Percentiles rank a stretch among this genome's conserved stretches.
These are phyloP conservation scores for Moxostoma hubbsi DNA, from an alignment of 2,797 vertebrate genomes.

Conservation along the genomic window DNA sequence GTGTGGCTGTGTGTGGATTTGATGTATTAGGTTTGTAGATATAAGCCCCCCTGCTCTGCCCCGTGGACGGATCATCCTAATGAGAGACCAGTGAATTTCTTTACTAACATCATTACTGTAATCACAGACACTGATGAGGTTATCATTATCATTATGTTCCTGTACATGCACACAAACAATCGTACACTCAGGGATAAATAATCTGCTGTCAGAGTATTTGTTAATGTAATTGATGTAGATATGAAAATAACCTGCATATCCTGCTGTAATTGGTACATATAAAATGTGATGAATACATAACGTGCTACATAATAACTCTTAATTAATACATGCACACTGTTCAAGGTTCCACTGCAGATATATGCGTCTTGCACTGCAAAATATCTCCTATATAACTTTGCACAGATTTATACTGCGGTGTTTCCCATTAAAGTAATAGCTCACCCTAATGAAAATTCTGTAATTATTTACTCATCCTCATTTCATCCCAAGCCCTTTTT, in stretches of 20 bases:
- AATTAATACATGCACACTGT: constrained; percentile 30
- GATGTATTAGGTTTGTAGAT: constrained; percentile 38
- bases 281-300: constrained; percentile 51
- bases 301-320: constrained; percentile 33
- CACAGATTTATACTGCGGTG: constrained; percentile 2
- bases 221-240: constrained; percentile 52
- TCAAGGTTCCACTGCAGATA: background rate
- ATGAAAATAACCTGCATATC: constrained; percentile 52
- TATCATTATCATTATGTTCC: constrained; percentile 47
- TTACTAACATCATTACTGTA: constrained; percentile 54
- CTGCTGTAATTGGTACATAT: constrained; percentile 50
- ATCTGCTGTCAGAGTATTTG: constrained; percentile 50
- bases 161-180: constrained; percentile 9
- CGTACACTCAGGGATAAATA: constrained; percentile 53
- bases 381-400: constrained; percentile 11
- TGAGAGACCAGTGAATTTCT: constrained; percentile 43
- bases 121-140: constrained; percentile 61
- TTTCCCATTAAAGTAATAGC: constrained; percentile 7
- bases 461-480: too few relatives aligned
- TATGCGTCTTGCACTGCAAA: constrained; percentile 1
- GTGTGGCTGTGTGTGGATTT: constrained; percentile 10
- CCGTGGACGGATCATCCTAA: constrained; percentile 40
- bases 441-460: too few relatives aligned
- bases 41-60: constrained; percentile 21
- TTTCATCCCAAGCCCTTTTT: too few relatives aligned